Evolutionary conservation across 2,888 invertebrate genomes (phyloP).

Genomic region (Drosophila sordidula): DNA sequence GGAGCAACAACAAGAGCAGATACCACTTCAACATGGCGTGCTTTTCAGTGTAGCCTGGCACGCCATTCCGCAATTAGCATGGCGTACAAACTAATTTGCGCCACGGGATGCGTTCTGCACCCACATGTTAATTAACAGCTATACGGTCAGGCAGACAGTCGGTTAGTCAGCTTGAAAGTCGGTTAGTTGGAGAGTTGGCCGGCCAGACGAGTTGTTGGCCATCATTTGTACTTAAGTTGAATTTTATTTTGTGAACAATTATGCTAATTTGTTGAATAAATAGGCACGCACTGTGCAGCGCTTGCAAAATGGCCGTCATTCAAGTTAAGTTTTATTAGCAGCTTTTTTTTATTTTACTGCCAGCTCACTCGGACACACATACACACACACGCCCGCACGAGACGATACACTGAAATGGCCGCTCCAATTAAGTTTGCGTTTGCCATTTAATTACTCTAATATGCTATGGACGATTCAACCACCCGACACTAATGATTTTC

Average conservation of each 20-base stretch:
- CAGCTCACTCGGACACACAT: constrained; percentile 38
- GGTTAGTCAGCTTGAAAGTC: not conserved
- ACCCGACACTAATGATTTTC: constrained; percentile 51
- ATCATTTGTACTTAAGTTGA: constrained; percentile 82
- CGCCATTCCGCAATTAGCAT: constrained; percentile 84
- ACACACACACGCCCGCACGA: constrained; percentile 8
- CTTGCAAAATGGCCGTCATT: constrained; percentile 65
- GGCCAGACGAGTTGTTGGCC: constrained; percentile 29
- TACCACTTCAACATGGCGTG: constrained; percentile 33
- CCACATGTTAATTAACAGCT: constrained; percentile 78
- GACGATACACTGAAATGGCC: constrained; percentile 35
- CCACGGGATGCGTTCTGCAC: constrained; percentile 78
- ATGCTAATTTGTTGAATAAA: constrained; percentile 84
- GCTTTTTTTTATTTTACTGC: constrained; percentile 74
- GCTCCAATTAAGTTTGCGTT: constrained; percentile 80
- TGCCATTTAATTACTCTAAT: constrained; percentile 84
- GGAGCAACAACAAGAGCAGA: constrained; percentile 18
- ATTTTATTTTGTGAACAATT: constrained; percentile 83
- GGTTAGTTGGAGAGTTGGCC: constrained; percentile 5
- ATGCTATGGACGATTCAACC: constrained; percentile 51
- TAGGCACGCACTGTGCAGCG: constrained; percentile 64
- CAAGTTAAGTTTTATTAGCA: constrained; percentile 78
- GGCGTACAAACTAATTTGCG: constrained; percentile 84
- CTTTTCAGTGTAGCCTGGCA: constrained; percentile 81
- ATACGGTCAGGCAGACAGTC: constrained; percentile 10